phyloP scores from a whole-genome alignment of 2,888 invertebrate species.

The Eupithecia subumbrata region DNA sequence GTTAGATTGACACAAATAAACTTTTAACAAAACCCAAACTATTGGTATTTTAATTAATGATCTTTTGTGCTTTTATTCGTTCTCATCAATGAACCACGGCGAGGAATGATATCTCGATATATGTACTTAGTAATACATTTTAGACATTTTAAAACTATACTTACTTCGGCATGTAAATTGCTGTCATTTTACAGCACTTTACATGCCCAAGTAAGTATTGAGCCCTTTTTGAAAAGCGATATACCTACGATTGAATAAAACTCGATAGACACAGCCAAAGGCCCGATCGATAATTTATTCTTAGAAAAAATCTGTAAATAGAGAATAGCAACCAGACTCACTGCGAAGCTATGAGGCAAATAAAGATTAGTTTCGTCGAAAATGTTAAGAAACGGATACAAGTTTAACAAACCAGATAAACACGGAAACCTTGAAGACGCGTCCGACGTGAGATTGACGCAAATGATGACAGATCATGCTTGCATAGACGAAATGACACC shows the following conservation, averaged over 20 bases:
- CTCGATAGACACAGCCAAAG: background rate
- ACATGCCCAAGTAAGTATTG: too few species aligned
- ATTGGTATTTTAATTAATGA: too few species aligned
- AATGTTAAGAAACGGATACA: background rate
- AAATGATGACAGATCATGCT: slow-evolving; percentile 5
- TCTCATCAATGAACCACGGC: too few species aligned
- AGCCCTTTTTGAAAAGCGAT: too few species aligned
- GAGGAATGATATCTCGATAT: too few species aligned
- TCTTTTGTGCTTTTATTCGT: too few species aligned
- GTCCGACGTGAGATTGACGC: background rate
- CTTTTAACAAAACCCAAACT: background rate
- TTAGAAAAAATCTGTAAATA: background rate
- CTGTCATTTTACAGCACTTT: too few species aligned
- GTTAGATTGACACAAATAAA: background rate
- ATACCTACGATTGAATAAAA: background rate
- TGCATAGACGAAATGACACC: background rate
- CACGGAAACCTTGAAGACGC: slow-evolving; percentile 11
- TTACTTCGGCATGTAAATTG: too few species aligned
- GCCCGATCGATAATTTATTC: background rate
- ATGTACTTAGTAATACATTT: too few species aligned
- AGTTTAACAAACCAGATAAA: slow-evolving; percentile 4
- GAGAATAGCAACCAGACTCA: background rate
- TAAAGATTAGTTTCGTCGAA: background rate
- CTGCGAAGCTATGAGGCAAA: background rate
- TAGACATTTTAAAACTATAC: too few species aligned